phyloP scores from a whole-genome alignment of 2,888 invertebrate genomes.

The Balanococcus diminutus region DNA sequence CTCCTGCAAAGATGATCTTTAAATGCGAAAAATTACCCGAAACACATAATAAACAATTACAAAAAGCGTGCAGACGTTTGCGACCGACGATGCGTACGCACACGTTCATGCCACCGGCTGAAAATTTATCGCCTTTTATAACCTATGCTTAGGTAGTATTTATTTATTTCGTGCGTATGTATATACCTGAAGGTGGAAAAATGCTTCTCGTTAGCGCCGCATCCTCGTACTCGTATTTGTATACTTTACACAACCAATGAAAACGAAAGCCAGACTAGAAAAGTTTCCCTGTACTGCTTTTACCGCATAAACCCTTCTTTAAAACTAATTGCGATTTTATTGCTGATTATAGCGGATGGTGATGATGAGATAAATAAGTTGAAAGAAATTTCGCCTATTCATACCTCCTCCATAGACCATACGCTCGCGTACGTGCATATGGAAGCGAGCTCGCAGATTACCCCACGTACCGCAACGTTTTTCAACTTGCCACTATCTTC shows the following conservation, averaged over 20 bases:
- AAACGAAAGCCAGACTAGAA: not conserved
- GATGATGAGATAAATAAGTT: conserved; percentile 8
- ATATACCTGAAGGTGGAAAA: not conserved
- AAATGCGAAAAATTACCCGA: conserved; percentile 34
- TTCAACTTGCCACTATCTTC: not conserved
- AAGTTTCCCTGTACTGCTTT: not conserved
- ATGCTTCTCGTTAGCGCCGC: not conserved
- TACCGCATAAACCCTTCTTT: not conserved
- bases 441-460: not conserved
- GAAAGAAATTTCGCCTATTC: conserved; percentile 17
- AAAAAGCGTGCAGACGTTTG: conserved; percentile 7
- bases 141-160: not conserved
- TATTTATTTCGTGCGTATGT: not conserved
- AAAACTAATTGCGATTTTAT: conserved; percentile 2
- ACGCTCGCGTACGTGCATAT: no score
- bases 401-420: no score
- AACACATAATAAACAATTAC: conserved; percentile 17
- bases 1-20: conserved; percentile 56
- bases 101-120: not conserved
- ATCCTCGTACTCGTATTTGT: not conserved
- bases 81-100: not conserved
- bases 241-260: not conserved
- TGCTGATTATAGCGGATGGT: not conserved
- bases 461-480: not conserved
- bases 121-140: not conserved